phyloP scores from a whole-genome alignment of 1,140 invertebrate species.

The Zaprionus kolodkinae region DNA sequence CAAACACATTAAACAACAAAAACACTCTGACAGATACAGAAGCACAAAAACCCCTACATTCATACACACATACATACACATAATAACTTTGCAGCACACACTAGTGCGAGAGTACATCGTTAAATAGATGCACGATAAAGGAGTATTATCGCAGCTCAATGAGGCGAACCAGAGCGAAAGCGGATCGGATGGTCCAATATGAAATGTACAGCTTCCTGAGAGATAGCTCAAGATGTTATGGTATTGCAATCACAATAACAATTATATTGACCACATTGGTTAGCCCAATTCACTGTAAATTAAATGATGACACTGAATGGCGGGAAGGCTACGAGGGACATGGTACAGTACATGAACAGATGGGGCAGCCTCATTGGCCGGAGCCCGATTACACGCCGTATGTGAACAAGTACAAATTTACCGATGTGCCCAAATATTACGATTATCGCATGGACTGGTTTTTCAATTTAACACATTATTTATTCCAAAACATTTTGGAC shows the following conservation, averaged over 20 bases:
- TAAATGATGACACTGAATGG: not conserved
- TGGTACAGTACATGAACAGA: slow-evolving; percentile 59
- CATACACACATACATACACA: too few relatives aligned
- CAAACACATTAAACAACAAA: too few relatives aligned
- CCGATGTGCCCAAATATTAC: not conserved
- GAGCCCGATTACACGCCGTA: slow-evolving; percentile 33
- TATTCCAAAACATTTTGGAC: slow-evolving; percentile 38
- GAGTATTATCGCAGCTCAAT: too few relatives aligned
- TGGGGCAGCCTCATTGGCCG: slow-evolving; percentile 48
- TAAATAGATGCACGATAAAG: too few relatives aligned
- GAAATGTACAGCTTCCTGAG: too few relatives aligned
- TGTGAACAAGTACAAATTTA: slow-evolving; percentile 6
- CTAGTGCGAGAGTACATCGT: too few relatives aligned
- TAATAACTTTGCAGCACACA: too few relatives aligned
- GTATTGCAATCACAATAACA: slow-evolving; percentile 12
- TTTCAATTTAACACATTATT: slow-evolving; percentile 48
- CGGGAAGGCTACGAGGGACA: slow-evolving; percentile 1
- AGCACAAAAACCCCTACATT: too few relatives aligned
- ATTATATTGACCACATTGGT: slow-evolving; percentile 33
- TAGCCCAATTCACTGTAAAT: slow-evolving; percentile 12
- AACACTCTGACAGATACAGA: too few relatives aligned
- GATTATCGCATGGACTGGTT: slow-evolving; percentile 25
- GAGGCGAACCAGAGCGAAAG: too few relatives aligned
- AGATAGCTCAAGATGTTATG: too few relatives aligned
- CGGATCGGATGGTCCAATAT: too few relatives aligned